Evolutionary conservation across 2,888 invertebrate species (phyloP), one percentile per base, ranked within the genome.

Genomic region (Reticulitermes lucifugus): DNA sequence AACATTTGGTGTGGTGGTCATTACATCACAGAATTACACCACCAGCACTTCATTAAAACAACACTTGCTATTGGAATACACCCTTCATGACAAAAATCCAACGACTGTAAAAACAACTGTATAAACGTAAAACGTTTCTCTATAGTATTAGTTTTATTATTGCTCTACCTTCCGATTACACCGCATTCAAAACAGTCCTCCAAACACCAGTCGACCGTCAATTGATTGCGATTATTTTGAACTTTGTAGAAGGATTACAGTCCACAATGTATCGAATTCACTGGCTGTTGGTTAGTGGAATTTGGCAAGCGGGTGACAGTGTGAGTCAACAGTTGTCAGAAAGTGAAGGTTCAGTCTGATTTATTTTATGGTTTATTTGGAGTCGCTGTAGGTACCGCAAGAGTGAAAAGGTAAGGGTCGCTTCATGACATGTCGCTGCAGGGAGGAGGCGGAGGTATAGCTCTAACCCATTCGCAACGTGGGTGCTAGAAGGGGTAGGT

Each of bases 151-250:
- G 41, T 35, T 18, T 41, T 41, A 73, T 73, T 41, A 73, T 35
- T 21, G 14, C 10, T 73, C 41, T 73, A 73, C 35, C 73, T 73
- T 73, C 73, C 41, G 73, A 73, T 73, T 41, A 73, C 73, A 73
- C 22, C 41, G 35, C 35, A 41, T 21, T 73, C 41, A 65, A 73
- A 73, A 41, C 35, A 73, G 25, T 41, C 41, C 71, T 71, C 10
- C 73, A 41, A 73, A 73, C 1, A 73, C 65, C 73, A 73, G 41
- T 73, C 41, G 41, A 4, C 73, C 35, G 73, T 7, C 29, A 73
- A 18, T 21, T 41, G 41, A 29, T 73, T 73, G 41, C 41, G 73
- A n/a, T 9, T 25, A 25, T 25, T 65, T n/a, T n/a, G 65, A 65
- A 65, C n/a, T 25, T n/a, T 65, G 25, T n/a, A n/a, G n/a, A 25